Base-by-base conservation (phyloP, 2,888 invertebrate species). In the Melieria crassipennis region DNA sequence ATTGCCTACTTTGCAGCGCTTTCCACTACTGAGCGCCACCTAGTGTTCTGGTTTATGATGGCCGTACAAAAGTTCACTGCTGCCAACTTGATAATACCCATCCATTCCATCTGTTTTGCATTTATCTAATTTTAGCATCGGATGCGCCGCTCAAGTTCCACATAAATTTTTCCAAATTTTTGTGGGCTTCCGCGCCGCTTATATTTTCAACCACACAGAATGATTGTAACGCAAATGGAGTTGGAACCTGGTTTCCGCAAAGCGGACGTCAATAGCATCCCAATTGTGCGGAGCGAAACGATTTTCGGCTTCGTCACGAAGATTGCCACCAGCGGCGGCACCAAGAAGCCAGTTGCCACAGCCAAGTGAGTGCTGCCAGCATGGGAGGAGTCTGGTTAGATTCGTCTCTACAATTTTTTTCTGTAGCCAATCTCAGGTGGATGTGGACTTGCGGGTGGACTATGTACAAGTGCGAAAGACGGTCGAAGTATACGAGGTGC, bases 191-290 rank as follows among this genome's bases (percentile, higher is more conserved):
- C 42, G 52, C 50, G 50, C 50, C 16, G 48, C 13, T 4, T 7
- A 7, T 47, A 56, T 55, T 63, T 56, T n/a, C 30, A 30, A 62
- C 47, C 9, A 11, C 42, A 46, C 43, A 58, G 45, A 72, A 76
- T 75, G 77, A 75, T 76, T 70, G 72, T 77, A 63, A 70, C 75
- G 60, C 77, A 76, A 47, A 71, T 86, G 80, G 84, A 84, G 55
- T 72, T 84, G 61, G 85, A 85, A 52, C 81, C 82, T 4, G 85
- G 85, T 7, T 86, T 82, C 67, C 83, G 82, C 4, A 85, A 82
- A 74, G 86, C 85, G n/a, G 80, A 83, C 70, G 76, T 81, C 13
- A 81, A 83, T 56, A 86, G 79, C 65, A 75, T 86, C 48, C 86
- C 86, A 4, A 42, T 60, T 4, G 69, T 86, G 2, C 79, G 75